Percentiles rank a stretch among this genome's conserved stretches.
Evolutionary conservation across 2,113 vertebrate species (phyloP).

Genomic region (Petroica traversi): DNA sequence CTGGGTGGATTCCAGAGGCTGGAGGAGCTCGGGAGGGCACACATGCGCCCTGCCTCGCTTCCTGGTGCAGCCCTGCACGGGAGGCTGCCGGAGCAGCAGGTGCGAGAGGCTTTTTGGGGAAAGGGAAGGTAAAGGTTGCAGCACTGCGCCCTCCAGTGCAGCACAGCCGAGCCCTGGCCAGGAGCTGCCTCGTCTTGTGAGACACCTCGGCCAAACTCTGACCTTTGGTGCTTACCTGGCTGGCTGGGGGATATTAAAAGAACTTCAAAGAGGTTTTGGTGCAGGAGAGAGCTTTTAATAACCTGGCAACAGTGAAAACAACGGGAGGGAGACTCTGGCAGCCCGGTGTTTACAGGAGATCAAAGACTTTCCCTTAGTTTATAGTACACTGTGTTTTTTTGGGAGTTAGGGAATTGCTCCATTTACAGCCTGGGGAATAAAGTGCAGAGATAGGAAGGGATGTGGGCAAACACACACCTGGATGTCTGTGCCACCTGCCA

Average conservation of each 20-base stretch:
- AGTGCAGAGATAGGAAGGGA: neutral
- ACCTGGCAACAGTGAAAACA: neutral
- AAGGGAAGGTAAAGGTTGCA: neutral
- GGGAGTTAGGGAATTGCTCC: neutral
- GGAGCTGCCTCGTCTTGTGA: neutral
- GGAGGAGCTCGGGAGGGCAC: neutral
- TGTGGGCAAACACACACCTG: neutral
- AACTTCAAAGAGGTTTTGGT: neutral
- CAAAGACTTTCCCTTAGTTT: neutral
- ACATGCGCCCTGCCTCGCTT: neutral
- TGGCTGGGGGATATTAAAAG: neutral
- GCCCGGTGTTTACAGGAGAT: neutral
- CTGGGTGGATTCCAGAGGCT: neutral
- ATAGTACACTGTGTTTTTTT: neutral
- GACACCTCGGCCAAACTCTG: neutral
- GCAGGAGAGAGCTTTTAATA: neutral
- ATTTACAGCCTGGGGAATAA: neutral
- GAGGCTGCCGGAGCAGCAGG: neutral
- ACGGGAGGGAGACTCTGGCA: fast-evolving
- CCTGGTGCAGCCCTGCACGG: neutral
- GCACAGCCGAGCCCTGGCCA: neutral
- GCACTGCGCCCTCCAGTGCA: neutral
- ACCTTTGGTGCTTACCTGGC: neutral
- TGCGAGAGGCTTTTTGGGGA: fast-evolving
- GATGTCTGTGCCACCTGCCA: fast-evolving